Evolutionary conservation across 2,797 vertebrate species (phyloP).

Genomic region (Lophotriccus pileatus): DNA sequence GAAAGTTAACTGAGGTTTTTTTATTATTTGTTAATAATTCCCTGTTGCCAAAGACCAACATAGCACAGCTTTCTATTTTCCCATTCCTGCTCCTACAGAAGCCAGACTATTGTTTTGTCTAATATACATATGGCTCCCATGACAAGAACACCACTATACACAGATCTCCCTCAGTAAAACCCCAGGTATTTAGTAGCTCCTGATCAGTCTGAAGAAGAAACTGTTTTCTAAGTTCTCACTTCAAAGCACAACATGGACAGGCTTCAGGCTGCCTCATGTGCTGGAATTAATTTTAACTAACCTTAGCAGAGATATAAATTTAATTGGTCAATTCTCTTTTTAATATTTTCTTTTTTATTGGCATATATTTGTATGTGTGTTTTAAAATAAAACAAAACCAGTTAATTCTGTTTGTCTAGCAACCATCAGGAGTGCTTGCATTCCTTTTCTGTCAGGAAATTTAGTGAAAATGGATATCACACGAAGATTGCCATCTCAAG

Average conservation of each 20-base stretch:
- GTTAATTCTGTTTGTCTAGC: background rate
- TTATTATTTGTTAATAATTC: background rate
- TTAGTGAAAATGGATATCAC: background rate
- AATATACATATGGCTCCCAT: background rate
- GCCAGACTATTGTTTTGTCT: conserved; percentile 4
- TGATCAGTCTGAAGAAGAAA: background rate
- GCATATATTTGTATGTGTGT: background rate
- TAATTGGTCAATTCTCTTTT: background rate
- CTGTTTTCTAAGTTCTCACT: background rate
- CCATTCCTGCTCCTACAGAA: background rate
- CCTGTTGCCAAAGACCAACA: background rate
- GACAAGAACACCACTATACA: background rate
- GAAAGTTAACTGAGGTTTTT: background rate
- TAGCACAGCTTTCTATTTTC: background rate
- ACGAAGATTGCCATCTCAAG: background rate
- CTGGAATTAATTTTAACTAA: conserved; percentile 21
- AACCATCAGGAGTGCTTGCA: background rate
- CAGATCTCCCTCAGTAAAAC: background rate
- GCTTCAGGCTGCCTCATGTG: background rate
- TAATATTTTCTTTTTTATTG: background rate
- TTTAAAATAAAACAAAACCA: background rate
- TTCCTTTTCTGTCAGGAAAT: conserved; percentile 8
- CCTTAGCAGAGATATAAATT: background rate
- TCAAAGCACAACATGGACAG: background rate
- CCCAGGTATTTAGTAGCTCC: background rate